Conservation (phyloP, 2,888 invertebrate genomes). For the Eupithecia tripunctaria region DNA sequence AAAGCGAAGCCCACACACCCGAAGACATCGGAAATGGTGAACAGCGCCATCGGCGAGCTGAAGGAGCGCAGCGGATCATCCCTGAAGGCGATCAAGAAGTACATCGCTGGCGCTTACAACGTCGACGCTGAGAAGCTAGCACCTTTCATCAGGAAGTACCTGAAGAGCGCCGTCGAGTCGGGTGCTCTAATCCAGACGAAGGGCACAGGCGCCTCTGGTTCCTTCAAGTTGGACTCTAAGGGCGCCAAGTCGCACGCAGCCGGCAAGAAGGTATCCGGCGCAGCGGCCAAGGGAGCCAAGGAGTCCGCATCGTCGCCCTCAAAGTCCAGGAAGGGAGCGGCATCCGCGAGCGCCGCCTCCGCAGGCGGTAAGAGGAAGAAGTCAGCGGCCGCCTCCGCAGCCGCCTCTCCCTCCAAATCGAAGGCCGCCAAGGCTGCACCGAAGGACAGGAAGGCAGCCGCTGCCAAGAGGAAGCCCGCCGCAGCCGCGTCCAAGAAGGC, state of each 20-base stretch:
- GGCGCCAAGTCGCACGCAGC: no score
- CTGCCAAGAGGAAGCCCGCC: not conserved
- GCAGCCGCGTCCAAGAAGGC: conserved; percentile 15
- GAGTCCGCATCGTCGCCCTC: no score
- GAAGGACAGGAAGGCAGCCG: conserved; percentile 15
- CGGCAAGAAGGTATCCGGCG: no score
- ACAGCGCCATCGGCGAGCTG: conserved; percentile 78
- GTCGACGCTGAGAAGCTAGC: conserved; percentile 32
- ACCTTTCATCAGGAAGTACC: no score
- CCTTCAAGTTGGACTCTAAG: no score
- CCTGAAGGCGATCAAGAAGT: conserved; percentile 85
- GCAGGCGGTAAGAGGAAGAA: conserved; percentile 43
- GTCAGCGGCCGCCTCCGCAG: conserved; percentile 43
- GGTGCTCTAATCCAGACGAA: no score
- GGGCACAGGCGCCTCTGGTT: no score
- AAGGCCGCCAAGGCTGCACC: conserved; percentile 32
- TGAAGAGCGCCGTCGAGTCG: no score
- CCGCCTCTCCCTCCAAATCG: conserved; percentile 51
- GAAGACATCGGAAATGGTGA: conserved; percentile 76
- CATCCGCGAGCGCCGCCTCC: no score
- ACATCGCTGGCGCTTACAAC: conserved; percentile 68
- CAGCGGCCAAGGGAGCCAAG: no score
- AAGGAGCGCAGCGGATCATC: conserved; percentile 86
- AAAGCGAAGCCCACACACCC: no score
- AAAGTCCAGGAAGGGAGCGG: no score